A percentile compares a stretch with the other conserved stretches of the same genome.
phyloP scores from a whole-genome alignment of 2,797 vertebrate species.

The Scolopax rusticola region DNA sequence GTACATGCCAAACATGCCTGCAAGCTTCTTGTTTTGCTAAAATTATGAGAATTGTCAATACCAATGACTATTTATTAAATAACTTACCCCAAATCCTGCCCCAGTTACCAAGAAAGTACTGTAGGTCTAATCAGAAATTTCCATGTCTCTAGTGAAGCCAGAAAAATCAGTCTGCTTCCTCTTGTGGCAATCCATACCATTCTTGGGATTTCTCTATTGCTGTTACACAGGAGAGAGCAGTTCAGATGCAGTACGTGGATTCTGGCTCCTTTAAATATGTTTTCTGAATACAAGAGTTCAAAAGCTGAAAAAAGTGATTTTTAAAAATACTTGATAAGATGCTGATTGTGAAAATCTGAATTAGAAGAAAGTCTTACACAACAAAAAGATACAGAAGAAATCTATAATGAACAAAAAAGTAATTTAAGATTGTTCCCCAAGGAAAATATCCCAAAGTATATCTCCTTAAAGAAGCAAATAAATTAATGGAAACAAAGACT shows the following conservation, averaged over 20 bases:
- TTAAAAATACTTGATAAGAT: not conserved
- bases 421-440: conserved; percentile 11
- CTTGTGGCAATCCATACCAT: not conserved
- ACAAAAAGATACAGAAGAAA: conserved; percentile 19
- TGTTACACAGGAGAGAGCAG: not conserved
- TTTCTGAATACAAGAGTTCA: not conserved
- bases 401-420: conserved; percentile 21
- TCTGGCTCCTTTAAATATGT: not conserved
- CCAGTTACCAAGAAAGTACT: not conserved
- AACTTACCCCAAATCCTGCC: not conserved
- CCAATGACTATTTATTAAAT: not conserved
- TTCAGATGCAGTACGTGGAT: not conserved
- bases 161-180: not conserved
- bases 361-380: not conserved
- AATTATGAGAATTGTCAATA: not conserved
- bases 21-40: not conserved
- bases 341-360: conserved; percentile 16
- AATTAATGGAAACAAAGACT: not conserved
- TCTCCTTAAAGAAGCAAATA: not conserved
- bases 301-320: not conserved
- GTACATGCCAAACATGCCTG: not conserved
- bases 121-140: not conserved
- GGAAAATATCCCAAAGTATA: not conserved
- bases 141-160: not conserved
- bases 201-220: not conserved